phyloP scores from a whole-genome alignment of 2,113 vertebrate species.

The Macaca nemestrina region DNA sequence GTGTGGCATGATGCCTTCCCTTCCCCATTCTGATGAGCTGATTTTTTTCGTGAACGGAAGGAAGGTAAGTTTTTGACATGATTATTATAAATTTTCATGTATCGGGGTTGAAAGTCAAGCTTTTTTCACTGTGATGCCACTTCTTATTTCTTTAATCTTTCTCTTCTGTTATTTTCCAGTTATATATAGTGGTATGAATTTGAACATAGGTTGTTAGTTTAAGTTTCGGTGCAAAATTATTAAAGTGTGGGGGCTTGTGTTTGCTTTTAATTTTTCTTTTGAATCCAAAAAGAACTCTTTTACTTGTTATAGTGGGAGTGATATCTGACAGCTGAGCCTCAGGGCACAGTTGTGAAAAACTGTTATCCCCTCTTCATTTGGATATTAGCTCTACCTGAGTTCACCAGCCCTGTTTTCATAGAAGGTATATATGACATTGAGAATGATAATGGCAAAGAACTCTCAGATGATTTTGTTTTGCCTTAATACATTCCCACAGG shows the following conservation, averaged over 20 bases:
- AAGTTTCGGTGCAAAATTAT: not conserved
- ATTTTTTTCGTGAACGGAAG: constrained; percentile 84
- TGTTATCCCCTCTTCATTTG: not conserved
- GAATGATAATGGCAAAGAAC: not conserved
- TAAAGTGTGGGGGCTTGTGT: not conserved
- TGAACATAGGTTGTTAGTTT: not conserved
- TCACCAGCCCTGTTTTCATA: not conserved
- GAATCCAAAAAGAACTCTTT: not conserved
- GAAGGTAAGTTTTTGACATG: constrained; percentile 75
- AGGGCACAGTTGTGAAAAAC: not conserved
- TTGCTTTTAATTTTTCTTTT: constrained; percentile 32
- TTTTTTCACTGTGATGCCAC: not conserved
- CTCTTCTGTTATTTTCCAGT: constrained; percentile 8
- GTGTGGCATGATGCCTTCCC: constrained; percentile 36
- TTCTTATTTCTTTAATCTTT: not conserved
- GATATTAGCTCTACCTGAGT: not conserved
- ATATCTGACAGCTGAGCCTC: not conserved
- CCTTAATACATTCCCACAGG: not conserved
- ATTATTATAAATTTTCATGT: not conserved
- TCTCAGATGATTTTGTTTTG: not conserved
- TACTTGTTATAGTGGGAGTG: not conserved
- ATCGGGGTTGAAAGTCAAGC: not conserved
- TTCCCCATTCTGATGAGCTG: constrained; percentile 66
- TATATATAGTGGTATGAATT: not conserved
- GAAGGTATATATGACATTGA: not conserved